A percentile compares a stretch with the other conserved stretches of the same genome.
Evolutionary conservation across 2,797 vertebrate genomes (phyloP).

Genomic region (Holocentrus rufus): DNA sequence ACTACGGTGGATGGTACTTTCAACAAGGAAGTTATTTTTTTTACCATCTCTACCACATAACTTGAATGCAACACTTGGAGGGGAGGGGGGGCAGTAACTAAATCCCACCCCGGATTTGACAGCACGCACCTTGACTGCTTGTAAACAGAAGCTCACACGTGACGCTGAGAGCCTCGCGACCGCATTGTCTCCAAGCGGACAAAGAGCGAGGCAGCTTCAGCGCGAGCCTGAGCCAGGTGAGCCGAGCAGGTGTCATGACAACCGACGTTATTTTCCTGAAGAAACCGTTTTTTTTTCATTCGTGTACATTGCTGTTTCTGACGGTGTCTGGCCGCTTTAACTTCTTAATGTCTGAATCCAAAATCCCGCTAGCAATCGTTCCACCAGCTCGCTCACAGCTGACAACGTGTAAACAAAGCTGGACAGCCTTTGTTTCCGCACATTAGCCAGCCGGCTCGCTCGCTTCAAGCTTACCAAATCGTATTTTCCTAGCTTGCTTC

Average conservation of each 20-base stretch:
- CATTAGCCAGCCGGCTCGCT: conserved; percentile 1
- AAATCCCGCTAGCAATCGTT: conserved; percentile 3
- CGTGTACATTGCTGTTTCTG: conserved; percentile 17
- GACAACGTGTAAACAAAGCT: conserved; percentile 56
- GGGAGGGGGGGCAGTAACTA: conserved; percentile 31
- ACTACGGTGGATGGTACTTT: neutral
- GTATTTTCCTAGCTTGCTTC: conserved; percentile 11
- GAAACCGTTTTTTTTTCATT: conserved; percentile 6
- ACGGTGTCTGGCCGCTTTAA: conserved; percentile 24
- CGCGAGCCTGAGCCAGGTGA: conserved; percentile 53
- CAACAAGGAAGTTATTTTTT: neutral
- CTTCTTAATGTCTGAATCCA: conserved; percentile 38
- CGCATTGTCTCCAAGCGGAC: conserved; percentile 72
- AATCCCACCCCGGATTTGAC: conserved; percentile 73
- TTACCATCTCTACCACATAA: neutral
- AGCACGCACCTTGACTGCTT: conserved; percentile 78
- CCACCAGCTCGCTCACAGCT: conserved; percentile 36
- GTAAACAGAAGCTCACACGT: conserved; percentile 92
- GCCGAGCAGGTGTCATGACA: conserved; percentile 56
- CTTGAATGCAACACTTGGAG: conserved; percentile 29
- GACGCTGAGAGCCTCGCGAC: conserved; percentile 77
- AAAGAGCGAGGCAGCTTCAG: conserved; percentile 52
- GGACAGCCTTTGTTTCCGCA: conserved; percentile 57
- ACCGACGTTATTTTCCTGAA: conserved; percentile 26
- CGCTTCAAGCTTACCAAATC: conserved; percentile 1